A percentile compares a stretch with the other conserved stretches of the same genome.
Evolutionary conservation across 2,113 vertebrate species (phyloP).

Genomic region (Caranx melampygus): DNA sequence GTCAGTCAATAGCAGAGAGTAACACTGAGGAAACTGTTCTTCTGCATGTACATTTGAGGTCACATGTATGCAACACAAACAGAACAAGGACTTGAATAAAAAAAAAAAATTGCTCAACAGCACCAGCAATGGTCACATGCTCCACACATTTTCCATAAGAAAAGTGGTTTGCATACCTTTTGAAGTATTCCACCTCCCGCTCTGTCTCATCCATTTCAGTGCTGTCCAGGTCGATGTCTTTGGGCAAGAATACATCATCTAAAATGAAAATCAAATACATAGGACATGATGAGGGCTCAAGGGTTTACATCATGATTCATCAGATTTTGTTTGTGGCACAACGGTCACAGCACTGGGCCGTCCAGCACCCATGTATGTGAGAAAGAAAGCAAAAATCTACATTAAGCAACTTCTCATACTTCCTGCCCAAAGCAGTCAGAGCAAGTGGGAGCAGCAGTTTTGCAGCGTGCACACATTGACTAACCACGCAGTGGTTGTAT

Average conservation of each 20-base stretch:
- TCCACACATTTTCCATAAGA: not conserved
- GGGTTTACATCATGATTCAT: too few species aligned
- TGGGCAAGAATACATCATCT: constrained; percentile 99
- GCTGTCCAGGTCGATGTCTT: constrained; percentile 98
- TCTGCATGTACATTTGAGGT: too few species aligned
- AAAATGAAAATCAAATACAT: constrained; percentile 49
- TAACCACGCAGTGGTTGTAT: not conserved
- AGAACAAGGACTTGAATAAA: too few species aligned
- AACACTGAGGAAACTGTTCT: too few species aligned
- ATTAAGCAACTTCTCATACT: not conserved
- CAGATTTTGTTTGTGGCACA: not conserved
- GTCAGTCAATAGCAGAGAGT: too few species aligned
- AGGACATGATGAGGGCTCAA: not conserved
- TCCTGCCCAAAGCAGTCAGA: not conserved
- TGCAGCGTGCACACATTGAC: not conserved
- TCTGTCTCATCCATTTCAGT: constrained; percentile 99
- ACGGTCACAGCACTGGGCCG: not conserved
- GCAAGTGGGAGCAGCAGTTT: not conserved
- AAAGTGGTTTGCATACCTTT: constrained; percentile 85
- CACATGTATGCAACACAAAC: too few species aligned
- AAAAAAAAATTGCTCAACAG: too few species aligned
- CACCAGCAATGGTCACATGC: not conserved
- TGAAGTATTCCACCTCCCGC: constrained; percentile 98
- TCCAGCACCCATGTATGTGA: not conserved
- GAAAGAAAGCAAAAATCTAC: not conserved